Conservation (phyloP, 2,797 vertebrate genomes). For the Heteromormyrus szaboi region DNA sequence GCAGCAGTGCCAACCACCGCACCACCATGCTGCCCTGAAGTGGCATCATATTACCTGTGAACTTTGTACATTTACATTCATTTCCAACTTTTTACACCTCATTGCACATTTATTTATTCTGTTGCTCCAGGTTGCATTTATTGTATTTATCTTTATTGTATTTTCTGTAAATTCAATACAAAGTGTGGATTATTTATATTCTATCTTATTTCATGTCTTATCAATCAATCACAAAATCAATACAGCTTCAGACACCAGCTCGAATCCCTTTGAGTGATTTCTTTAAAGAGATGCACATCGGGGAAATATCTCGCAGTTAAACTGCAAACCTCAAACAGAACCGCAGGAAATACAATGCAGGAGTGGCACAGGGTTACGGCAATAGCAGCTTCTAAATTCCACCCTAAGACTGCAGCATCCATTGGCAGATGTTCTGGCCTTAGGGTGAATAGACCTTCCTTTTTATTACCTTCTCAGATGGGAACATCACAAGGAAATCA, state of each 20-base stretch:
- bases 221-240: background rate
- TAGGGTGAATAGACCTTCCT: conserved; percentile 7
- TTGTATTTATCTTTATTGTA: background rate
- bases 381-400: conserved; percentile 10
- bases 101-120: background rate
- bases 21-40: background rate
- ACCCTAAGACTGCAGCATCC: background rate
- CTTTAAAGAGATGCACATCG: conserved; percentile 5
- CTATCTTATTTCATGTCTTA: background rate
- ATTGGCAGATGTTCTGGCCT: conserved; percentile 5
- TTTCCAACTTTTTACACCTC: background rate
- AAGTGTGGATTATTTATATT: background rate
- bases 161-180: background rate
- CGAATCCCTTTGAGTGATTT: background rate
- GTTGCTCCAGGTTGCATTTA: background rate
- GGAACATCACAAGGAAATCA: conserved; percentile 18
- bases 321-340: background rate
- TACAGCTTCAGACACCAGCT: background rate
- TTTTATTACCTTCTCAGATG: conserved; percentile 7
- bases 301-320: too few species aligned
- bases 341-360: background rate
- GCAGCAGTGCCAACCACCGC: too few species aligned
- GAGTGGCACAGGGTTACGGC: background rate
- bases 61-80: background rate
- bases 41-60: background rate